phyloP scores from a whole-genome alignment of 2,113 vertebrate genomes.

The Leuciscus idus region DNA sequence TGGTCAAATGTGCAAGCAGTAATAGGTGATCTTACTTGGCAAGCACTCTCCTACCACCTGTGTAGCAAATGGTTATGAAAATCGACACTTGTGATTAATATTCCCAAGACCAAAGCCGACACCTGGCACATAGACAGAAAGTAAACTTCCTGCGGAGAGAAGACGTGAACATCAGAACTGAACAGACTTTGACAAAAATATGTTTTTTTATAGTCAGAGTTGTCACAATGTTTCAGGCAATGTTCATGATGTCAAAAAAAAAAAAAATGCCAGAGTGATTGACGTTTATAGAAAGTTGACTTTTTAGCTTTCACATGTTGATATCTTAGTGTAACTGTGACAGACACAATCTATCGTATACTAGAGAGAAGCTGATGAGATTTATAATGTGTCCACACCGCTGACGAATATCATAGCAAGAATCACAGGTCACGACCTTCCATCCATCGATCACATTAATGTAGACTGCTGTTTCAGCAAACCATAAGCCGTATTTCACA shows the following conservation, averaged over 20 bases:
- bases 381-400: slow-evolving; percentile 13
- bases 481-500: background rate
- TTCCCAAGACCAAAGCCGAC: background rate
- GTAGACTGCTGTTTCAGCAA: slow-evolving; percentile 35
- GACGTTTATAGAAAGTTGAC: background rate
- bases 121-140: background rate
- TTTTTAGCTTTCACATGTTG: background rate
- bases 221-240: background rate
- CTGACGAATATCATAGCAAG: background rate
- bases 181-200: background rate
- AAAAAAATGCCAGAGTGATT: background rate
- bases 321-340: background rate
- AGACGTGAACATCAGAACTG: background rate
- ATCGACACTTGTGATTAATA: background rate
- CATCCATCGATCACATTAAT: slow-evolving; percentile 18
- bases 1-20: background rate
- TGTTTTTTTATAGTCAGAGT: background rate
- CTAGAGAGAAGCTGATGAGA: background rate
- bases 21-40: background rate
- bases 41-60: background rate
- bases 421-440: slow-evolving; percentile 39
- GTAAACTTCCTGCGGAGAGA: background rate
- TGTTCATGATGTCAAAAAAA: background rate
- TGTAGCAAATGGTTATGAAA: background rate
- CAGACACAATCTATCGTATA: background rate